Conservation (phyloP, 2,113 vertebrate genomes). For the Acrocephalus kingi region DNA sequence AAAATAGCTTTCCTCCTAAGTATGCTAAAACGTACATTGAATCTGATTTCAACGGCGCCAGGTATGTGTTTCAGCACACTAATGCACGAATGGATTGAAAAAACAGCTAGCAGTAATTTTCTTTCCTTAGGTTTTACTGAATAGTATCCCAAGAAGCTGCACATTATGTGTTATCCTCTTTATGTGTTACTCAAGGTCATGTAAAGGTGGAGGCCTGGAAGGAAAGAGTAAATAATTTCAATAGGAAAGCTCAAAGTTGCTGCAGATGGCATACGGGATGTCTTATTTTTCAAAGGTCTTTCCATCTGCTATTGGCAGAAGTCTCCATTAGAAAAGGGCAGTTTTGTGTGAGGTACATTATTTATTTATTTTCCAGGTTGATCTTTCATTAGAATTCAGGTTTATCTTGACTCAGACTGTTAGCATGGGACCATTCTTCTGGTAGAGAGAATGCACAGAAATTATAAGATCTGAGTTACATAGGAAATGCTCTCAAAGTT, state of each 20-base stretch:
- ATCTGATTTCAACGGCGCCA: slow-evolving; percentile 42
- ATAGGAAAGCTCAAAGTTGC: background rate
- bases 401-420: background rate
- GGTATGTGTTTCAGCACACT: slow-evolving; percentile 56
- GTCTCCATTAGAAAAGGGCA: slow-evolving; percentile 50
- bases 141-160: slow-evolving; percentile 7
- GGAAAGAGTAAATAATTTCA: slow-evolving; percentile 21
- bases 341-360: background rate
- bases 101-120: slow-evolving; percentile 60
- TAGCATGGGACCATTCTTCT: background rate
- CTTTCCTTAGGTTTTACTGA: slow-evolving; percentile 49
- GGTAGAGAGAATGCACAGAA: background rate
- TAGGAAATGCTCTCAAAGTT: background rate
- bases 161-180: slow-evolving; percentile 5
- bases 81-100: slow-evolving; percentile 52
- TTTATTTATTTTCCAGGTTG: background rate
- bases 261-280: slow-evolving; percentile 35
- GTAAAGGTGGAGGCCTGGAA: slow-evolving; percentile 32
- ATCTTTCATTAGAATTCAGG: background rate
- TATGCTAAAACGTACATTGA: slow-evolving; percentile 58
- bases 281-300: slow-evolving; percentile 62
- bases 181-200: slow-evolving; percentile 40
- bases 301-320: slow-evolving; percentile 58
- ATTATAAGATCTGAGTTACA: background rate
- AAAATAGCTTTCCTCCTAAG: slow-evolving; percentile 63